Percentiles rank a stretch among this genome's conserved stretches.
Conservation (phyloP, 2,797 vertebrate genomes). For the Spinus pinus region DNA sequence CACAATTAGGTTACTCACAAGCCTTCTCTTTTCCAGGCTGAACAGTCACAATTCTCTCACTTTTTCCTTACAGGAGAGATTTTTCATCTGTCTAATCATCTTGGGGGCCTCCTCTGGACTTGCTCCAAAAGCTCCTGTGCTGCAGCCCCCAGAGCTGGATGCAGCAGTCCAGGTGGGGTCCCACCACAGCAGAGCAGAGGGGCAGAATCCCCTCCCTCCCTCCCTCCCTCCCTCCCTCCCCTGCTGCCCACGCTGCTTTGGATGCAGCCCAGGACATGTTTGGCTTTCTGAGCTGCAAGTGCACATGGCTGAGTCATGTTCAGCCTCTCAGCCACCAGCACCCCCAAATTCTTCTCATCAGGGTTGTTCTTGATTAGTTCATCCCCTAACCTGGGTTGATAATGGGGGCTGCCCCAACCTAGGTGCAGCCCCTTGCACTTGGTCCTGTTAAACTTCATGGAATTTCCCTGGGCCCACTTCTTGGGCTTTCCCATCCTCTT, state of each 20-base stretch:
- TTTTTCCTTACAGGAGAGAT: background rate
- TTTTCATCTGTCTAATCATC: background rate
- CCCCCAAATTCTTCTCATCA: background rate
- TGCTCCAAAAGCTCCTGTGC: background rate
- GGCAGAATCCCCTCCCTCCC: background rate
- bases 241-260: accelerated
- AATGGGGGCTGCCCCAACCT: accelerated
- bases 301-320: accelerated
- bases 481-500: background rate
- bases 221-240: too few species aligned
- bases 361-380: background rate
- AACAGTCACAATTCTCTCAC: background rate
- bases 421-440: background rate
- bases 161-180: accelerated
- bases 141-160: background rate
- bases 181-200: background rate
- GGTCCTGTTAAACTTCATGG: background rate
- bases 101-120: background rate
- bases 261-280: accelerated
- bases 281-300: background rate
- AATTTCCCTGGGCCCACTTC: background rate
- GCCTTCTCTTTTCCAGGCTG: background rate
- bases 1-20: background rate
- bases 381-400: accelerated
- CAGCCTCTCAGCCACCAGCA: background rate